Conservation (phyloP, 2,113 vertebrate genomes). For the Elephantulus edwardii region DNA sequence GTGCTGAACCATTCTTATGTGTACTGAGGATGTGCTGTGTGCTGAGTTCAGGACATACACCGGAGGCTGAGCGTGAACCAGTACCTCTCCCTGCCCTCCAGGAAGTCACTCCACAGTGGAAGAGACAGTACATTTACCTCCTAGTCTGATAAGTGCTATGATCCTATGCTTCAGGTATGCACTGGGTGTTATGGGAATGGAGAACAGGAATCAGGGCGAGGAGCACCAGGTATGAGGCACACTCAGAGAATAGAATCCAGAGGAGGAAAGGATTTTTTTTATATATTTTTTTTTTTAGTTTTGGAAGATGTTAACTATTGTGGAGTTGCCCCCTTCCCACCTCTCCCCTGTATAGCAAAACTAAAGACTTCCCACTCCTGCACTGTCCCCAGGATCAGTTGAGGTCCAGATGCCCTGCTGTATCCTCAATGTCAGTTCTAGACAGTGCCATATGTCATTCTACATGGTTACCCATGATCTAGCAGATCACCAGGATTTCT, state of each 20-base stretch:
- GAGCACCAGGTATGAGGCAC: background rate
- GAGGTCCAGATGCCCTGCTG: background rate
- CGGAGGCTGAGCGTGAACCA: background rate
- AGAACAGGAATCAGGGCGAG: background rate
- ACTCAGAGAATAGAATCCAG: conserved; percentile 8
- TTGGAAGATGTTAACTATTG: background rate
- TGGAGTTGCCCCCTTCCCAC: background rate
- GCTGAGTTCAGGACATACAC: background rate
- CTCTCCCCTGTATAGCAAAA: background rate
- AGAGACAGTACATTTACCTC: background rate
- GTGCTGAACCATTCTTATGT: background rate
- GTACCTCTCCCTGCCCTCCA: background rate
- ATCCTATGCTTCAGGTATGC: conserved; percentile 21
- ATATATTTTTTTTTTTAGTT: background rate
- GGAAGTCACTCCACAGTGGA: background rate
- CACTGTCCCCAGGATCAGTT: background rate
- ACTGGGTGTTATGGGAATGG: background rate
- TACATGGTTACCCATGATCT: background rate
- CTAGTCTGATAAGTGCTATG: background rate
- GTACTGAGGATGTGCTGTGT: background rate
- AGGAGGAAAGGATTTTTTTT: background rate
- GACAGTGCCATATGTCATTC: too few relatives aligned
- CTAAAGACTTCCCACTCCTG: background rate
- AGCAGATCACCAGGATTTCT: background rate
- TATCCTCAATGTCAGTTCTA: too few relatives aligned